Evolutionary conservation across 2,113 vertebrate species (phyloP).

Genomic region (Arenaria interpres): DNA sequence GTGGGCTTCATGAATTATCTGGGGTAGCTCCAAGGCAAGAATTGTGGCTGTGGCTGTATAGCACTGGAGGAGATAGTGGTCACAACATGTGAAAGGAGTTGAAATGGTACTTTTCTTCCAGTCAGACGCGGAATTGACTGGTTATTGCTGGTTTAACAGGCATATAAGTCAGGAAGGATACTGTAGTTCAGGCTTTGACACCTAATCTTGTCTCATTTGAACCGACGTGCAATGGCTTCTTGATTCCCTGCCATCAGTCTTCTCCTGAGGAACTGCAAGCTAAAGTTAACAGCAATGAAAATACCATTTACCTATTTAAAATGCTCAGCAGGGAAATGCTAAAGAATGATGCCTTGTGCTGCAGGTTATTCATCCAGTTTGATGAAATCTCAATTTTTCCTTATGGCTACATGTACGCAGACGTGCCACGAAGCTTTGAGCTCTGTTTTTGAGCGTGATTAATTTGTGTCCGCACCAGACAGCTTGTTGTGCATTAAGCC

Average conservation of each 20-base stretch:
- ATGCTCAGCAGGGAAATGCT: background rate
- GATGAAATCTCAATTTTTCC: background rate
- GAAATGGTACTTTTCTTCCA: background rate
- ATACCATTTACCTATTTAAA: constrained; percentile 32
- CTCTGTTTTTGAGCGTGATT: background rate
- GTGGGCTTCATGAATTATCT: background rate
- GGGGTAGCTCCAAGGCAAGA: background rate
- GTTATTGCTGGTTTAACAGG: background rate
- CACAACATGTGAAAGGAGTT: background rate
- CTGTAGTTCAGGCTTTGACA: background rate
- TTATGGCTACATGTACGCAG: accelerated
- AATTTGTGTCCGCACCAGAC: background rate
- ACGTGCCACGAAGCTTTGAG: background rate
- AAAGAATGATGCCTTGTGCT: background rate
- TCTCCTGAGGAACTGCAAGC: background rate
- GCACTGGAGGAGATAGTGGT: background rate
- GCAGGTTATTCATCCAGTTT: background rate
- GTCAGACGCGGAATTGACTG: background rate
- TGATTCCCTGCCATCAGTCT: background rate
- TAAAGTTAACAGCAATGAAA: background rate
- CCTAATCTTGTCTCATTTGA: background rate
- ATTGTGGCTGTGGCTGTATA: background rate
- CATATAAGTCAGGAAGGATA: background rate
- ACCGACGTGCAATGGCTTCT: background rate
- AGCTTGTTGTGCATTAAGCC: background rate